Evolutionary conservation across 2,888 invertebrate species (phyloP), one percentile per base, ranked within the genome.

Genomic region (Ctena decussata): DNA sequence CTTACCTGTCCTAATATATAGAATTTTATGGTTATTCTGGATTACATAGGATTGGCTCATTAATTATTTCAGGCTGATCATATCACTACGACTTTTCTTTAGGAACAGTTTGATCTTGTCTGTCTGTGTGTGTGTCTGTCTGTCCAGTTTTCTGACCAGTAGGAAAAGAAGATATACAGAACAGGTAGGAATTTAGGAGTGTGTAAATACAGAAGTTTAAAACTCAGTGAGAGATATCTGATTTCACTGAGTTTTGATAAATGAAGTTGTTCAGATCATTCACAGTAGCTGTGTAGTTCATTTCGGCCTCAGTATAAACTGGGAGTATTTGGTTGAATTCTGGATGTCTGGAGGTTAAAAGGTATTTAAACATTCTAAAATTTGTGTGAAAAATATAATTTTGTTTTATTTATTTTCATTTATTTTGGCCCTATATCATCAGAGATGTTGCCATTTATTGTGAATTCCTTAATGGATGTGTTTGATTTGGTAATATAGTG

Each of bases 231-330:
- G 65, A 18, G 32, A 18, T 53, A 53, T 65, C 65, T 65, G 1
- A 18, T 65, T 65, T 65, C 65, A 65, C 12, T 65, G 65, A 65
- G 65, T 35, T 65, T 65, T 65, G 65, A 65, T 65, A 65, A 35
- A 65, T 65, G 18, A 21, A 35, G 65, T 65, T 65, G 65, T 27
- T 65, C 1, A 65, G 65, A 65, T 65, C 18, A n/a, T 32, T 15
- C 1, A 6, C 15, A 35, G 32, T 32, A 35, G 32, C 3, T 35
- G 1, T 18, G 1, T 1, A 5, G 30, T 65, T 35, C 35, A 18
- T n/a, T 12, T 35, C 5, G 21, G 32, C 65, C 35, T 27, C 65
- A n/a, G 8, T 35, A 35, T 65, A 35, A 35, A 32, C 24, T 65
- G 65, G 65, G 35, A 65, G 65, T n/a, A 35, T 65, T 35, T 65